Evolutionary conservation across 2,888 invertebrate genomes (phyloP), one percentile per base, ranked within the genome.

Genomic region (Cheilosia vernalis): DNA sequence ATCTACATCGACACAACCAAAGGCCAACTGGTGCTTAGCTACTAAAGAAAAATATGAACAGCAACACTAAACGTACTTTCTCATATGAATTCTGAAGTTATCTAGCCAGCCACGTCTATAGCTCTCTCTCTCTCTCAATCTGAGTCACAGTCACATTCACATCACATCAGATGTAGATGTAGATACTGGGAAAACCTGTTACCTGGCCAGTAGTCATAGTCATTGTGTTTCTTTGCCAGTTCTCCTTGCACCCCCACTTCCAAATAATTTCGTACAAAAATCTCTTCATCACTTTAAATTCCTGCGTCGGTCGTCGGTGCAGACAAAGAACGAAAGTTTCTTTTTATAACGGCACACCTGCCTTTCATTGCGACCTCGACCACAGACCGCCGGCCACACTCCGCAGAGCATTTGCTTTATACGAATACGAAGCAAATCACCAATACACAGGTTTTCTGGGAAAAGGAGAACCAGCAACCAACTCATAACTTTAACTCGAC

Each of bases 131-230:
- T 24, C 42, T 33, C 40, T 5, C 27, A 1, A 6, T 61, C 10
- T 21, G 9, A 7, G 9, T 58, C 27, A 44, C 61, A 80, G 40
- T 80, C 67, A 80, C 76, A 64, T 30, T 44, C 0, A 30, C 40
- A 44, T 2, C 27, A 7, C 27, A 30, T 2, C 10, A 13, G 13
- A 33, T 37, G 13, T 24, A 21, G 6, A 37, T 37, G 13, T 24
- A 27, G 49, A 82, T 78, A 82, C 78, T 72, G 78, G 78, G 72
- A 61, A 72, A 82, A 82, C 82, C 72, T 47, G 77, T 82, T 82
- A 78, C 24, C 37, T 17, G 37, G 33, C 47, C 40, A 17, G 40
- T 60, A 19, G 17, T 72, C 60, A 13, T 60, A 19, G 17, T 72
- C 60, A 13, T 30, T 53, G 40, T 40, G 17, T 19, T 33, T 58